Base-by-base conservation (phyloP, 2,888 invertebrate species). In the Callyntrura guangdongensis region DNA sequence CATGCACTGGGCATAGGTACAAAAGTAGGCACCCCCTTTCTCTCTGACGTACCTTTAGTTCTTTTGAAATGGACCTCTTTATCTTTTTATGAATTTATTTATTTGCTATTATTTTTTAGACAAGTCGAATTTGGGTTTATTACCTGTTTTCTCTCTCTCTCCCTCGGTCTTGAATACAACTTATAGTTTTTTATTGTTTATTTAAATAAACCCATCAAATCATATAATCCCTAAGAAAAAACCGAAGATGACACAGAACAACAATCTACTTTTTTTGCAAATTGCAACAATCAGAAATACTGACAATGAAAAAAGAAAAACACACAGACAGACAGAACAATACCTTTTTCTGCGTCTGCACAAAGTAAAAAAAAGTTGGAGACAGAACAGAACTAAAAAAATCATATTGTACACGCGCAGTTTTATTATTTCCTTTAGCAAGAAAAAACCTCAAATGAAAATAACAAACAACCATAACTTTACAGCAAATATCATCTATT, bases 121-220 rank as follows among this genome's bases (percentile, higher is more conserved):
- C n/a, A 64, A 11, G 64, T n/a, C 8, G n/a, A 22, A 64, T 64
- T 11, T 64, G 9, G 64, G 64, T 64, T 64, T 64, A 64, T 64
- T 64, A 64, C 20, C 64, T 17, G 64, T 14, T 11, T 64, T 64
- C 17, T 64, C n/a, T 22, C 36, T 36, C 36, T 36, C 36, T 36
- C 36, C 6, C 17, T 12, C 11, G 22, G 2, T 22, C 20, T 64
- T 64, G 64, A 22, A 22, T 64, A 22, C 36, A 36, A 4, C 36
- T 36, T 36, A 36, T 36, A 6, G 36, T 36, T 36, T 36, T 36
- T 17, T 64, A 64, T 64, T 64, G 20, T 20, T 64, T 64, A 17
- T 64, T 64, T 64, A 64, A 64, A 64, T 64, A 64, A 64, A 64
- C 64, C 64, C 64, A 22, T 64, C 64, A 64, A 14, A 56, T 56